Conservation (phyloP, 2,888 invertebrate genomes). For the Phania funesta region DNA sequence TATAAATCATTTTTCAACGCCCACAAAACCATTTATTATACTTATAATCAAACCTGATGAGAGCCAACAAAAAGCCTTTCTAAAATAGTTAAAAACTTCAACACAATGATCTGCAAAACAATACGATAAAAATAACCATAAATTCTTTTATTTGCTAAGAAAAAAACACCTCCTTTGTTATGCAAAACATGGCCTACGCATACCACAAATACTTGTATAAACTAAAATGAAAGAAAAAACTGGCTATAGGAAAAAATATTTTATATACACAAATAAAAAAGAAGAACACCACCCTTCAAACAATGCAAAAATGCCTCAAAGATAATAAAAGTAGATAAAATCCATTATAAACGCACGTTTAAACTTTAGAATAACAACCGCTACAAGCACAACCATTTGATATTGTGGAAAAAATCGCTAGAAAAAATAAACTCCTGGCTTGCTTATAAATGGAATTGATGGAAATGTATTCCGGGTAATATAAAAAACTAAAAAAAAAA, state of each 20-base stretch:
- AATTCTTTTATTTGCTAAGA: constrained; percentile 9
- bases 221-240: constrained; percentile 1
- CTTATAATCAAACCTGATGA: constrained; percentile 42
- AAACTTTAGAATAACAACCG: constrained; percentile 50
- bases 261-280: constrained; percentile 23
- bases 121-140: constrained; percentile 15
- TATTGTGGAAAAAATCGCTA: background rate
- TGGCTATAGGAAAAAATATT: background rate
- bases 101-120: constrained; percentile 45
- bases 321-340: constrained; percentile 63
- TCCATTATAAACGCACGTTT: constrained; percentile 68
- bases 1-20: constrained; percentile 6
- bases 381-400: constrained; percentile 27
- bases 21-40: constrained; percentile 51
- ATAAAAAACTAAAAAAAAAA: background rate
- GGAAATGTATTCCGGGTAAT: constrained; percentile 24
- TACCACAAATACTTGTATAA: constrained; percentile 45
- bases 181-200: constrained; percentile 66
- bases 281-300: constrained; percentile 52
- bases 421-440: constrained; percentile 25
- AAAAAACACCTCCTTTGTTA: constrained; percentile 54
- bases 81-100: constrained; percentile 17
- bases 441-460: constrained; percentile 54
- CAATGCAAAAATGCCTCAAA: constrained; percentile 58
- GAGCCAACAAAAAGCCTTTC: constrained; percentile 10